Base-by-base conservation (phyloP, 2,797 vertebrate species). In the Pseudochaenichthys georgianus region DNA sequence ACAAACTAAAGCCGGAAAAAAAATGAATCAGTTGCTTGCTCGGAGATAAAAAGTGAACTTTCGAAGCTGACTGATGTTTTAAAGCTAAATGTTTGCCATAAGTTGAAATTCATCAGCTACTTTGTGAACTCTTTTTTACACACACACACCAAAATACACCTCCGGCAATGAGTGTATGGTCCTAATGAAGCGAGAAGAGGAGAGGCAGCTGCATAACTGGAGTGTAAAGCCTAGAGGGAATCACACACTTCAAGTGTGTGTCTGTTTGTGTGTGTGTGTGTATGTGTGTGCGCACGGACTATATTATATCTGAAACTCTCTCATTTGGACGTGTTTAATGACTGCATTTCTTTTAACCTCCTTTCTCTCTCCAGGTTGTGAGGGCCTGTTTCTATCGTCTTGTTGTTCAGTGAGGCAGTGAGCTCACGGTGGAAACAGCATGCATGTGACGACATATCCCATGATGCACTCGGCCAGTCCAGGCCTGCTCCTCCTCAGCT, bases 401-500 rank as follows among this genome's bases (percentile, higher is more conserved):
- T 92, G 90, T 95, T 78, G 89, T 95, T 89, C 92, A 94, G 92
- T 92, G 94, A 96, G 96, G 95, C 95, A 93, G 95, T 96, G 96
- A 95, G 90, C 93, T 89, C 88, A 92, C 94, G 92, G 94, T 94
- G 93, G 95, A 94, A 89, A 90, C 95, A 94, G 92, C 90, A 95
- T 94, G 96, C 95, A 94, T 95, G 95, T 95, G 95, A 95, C 95
- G 91, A 95, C 89, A 89, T 96, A 94, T 95, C 92, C 84, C 94
- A 96, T 92, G 94, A 97, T 96, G 96, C 94, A 92, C 75, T 55
- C 93, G 92, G 94, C 94, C 94, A 94, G 94, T 89, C 95, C 92
- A 62, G 34, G 95, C 94, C 93, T 96, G 94, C 95, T 98, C 92
- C 93, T 98, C 82, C 95, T 97, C 75, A 93, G 95, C 91, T 93